phyloP scores from a whole-genome alignment of 2,797 vertebrate genomes.

The Notoglanidium macrostoma region DNA sequence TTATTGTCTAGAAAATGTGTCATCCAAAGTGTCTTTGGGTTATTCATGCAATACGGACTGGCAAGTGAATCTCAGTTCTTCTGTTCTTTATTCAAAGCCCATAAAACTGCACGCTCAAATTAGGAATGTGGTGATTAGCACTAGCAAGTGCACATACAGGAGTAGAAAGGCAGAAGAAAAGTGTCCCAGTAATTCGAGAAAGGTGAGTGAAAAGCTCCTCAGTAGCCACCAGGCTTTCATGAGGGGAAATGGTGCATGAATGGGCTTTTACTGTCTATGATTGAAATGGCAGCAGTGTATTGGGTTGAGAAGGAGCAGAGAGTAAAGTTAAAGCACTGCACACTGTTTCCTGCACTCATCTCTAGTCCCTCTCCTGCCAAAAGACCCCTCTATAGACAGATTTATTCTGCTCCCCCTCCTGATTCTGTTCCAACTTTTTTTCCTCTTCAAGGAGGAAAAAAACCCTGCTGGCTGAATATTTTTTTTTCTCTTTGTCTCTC shows the following conservation, averaged over 20 bases:
- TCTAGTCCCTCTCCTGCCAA: conserved; percentile 19
- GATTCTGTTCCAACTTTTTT: conserved; percentile 33
- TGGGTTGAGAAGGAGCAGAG: not conserved
- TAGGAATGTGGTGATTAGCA: conserved; percentile 12
- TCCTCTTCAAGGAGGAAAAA: conserved; percentile 3
- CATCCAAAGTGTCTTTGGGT: not conserved
- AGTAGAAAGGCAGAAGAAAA: conserved; percentile 23
- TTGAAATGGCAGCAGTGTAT: conserved; percentile 42
- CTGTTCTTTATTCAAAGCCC: not conserved
- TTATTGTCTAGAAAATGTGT: not conserved
- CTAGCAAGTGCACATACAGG: conserved; percentile 10
- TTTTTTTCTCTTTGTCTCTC: conserved; percentile 28
- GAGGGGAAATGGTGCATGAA: conserved; percentile 60
- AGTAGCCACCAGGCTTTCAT: conserved; percentile 54
- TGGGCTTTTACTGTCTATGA: conserved; percentile 48
- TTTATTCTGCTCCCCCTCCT: conserved; percentile 36
- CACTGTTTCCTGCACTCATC: conserved; percentile 39
- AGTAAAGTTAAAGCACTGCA: conserved; percentile 36
- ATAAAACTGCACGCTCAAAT: conserved; percentile 1
- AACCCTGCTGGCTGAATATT: conserved; percentile 55
- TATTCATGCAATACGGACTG: not conserved
- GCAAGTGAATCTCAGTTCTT: not conserved
- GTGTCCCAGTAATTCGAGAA: conserved; percentile 30
- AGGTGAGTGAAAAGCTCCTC: conserved; percentile 56
- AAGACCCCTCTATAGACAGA: conserved; percentile 41